phyloP scores from a whole-genome alignment of 2,888 invertebrate species.

The Amorpha juglandis region DNA sequence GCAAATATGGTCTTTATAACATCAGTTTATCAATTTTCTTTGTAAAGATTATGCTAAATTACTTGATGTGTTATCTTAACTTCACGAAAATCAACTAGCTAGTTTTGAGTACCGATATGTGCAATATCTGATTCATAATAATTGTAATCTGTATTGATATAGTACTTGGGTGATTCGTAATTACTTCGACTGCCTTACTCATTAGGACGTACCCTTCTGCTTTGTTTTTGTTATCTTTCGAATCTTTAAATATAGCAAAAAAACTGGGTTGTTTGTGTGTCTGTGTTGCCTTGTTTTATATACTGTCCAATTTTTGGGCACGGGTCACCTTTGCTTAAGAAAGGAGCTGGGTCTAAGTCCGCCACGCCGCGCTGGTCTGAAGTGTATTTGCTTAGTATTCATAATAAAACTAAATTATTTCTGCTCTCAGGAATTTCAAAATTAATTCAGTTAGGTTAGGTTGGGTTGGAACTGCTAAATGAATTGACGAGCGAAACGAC shows the following conservation, averaged over 20 bases:
- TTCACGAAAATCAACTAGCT: slow-evolving; percentile 18
- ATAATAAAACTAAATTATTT: too few species aligned
- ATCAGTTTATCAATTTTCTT: slow-evolving; percentile 23
- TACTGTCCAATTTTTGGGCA: too few species aligned
- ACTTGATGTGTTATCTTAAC: slow-evolving; percentile 14
- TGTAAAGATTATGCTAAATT: slow-evolving; percentile 21
- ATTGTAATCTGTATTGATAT: slow-evolving; percentile 2
- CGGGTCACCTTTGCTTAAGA: too few species aligned
- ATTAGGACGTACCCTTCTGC: not conserved
- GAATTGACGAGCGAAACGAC: too few species aligned
- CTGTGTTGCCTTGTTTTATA: not conserved
- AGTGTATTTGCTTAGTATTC: not conserved
- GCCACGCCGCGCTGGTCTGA: too few species aligned
- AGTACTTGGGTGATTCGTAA: not conserved
- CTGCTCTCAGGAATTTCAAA: too few species aligned
- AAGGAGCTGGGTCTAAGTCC: too few species aligned
- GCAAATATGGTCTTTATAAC: slow-evolving; percentile 20
- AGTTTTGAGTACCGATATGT: slow-evolving; percentile 1
- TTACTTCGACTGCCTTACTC: not conserved
- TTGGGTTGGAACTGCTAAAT: too few species aligned
- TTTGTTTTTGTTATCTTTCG: slow-evolving; percentile 1
- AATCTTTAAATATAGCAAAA: not conserved
- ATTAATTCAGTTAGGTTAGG: too few species aligned
- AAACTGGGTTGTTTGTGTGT: not conserved
- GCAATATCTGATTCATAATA: slow-evolving; percentile 20